These are phyloP conservation scores for Rhadinocentrus ornatus DNA, from an alignment of 2,797 vertebrate genomes.

Conservation along the genomic window DNA sequence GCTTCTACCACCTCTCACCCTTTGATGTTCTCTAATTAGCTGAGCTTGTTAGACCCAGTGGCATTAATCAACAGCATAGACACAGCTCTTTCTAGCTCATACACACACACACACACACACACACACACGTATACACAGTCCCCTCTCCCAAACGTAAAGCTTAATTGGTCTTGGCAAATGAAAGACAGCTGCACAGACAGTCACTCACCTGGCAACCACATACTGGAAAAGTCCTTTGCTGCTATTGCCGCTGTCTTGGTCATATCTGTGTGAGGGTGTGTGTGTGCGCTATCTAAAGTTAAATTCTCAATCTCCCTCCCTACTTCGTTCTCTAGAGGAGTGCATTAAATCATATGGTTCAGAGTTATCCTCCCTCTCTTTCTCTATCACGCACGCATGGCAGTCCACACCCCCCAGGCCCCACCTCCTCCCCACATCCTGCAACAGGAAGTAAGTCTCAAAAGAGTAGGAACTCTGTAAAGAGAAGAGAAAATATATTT, in stretches of 20 bases:
- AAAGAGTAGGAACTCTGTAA: slow-evolving; percentile 62
- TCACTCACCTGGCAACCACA: slow-evolving; percentile 87
- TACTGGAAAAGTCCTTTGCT: slow-evolving; percentile 83
- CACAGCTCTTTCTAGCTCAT: slow-evolving; percentile 24
- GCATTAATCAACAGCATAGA: slow-evolving; percentile 74
- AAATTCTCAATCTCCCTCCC: slow-evolving; percentile 65
- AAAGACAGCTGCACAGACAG: slow-evolving; percentile 66
- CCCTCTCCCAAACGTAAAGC: slow-evolving; percentile 40
- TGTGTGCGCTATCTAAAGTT: slow-evolving; percentile 49
- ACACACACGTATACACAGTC: slow-evolving; percentile 30
- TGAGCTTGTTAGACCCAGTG: slow-evolving; percentile 70
- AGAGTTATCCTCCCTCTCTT: slow-evolving; percentile 49
- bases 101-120: slow-evolving; percentile 14
- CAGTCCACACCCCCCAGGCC: slow-evolving; percentile 66
- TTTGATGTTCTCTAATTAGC: slow-evolving; percentile 81
- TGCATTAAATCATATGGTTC: slow-evolving; percentile 68
- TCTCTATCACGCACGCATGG: slow-evolving; percentile 29
- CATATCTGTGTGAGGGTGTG: slow-evolving; percentile 71
- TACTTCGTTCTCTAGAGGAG: slow-evolving; percentile 51
- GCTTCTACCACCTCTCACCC: slow-evolving; percentile 49
- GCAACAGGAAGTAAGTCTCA: slow-evolving; percentile 76
- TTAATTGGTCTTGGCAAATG: slow-evolving; percentile 72
- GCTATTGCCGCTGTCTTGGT: slow-evolving; percentile 80
- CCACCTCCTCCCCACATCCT: slow-evolving; percentile 79
- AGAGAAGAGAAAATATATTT: slow-evolving; percentile 39